These are phyloP conservation scores for Pterocles gutturalis DNA, from an alignment of 2,113 vertebrate species.

Conservation along the genomic window DNA sequence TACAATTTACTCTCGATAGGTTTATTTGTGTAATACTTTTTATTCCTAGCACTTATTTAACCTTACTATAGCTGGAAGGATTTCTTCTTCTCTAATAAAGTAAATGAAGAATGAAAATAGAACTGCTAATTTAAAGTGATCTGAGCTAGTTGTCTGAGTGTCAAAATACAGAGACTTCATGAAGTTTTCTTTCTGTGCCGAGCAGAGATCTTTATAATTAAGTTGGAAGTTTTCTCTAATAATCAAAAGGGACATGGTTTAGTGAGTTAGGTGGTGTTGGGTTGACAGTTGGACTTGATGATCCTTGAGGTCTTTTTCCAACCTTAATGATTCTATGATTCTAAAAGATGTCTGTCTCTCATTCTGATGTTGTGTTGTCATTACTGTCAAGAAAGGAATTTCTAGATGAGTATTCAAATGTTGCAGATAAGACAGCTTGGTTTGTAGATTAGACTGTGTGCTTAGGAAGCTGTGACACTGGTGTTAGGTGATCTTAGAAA, in stretches of 20 bases:
- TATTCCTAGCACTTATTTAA: neutral
- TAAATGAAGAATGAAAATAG: neutral
- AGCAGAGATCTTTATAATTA: neutral
- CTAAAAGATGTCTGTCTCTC: neutral
- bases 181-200: neutral
- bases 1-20: neutral
- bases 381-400: neutral
- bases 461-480: neutral
- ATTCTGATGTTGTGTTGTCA: neutral
- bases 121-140: neutral
- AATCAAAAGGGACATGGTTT: neutral
- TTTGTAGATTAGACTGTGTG: neutral
- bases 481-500: neutral
- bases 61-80: neutral
- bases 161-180: neutral
- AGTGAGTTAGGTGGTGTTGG: too few relatives aligned
- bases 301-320: too few relatives aligned
- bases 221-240: neutral
- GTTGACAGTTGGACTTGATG: too few relatives aligned
- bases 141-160: neutral
- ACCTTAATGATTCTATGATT: too few relatives aligned
- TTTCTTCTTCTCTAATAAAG: neutral
- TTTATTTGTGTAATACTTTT: rapidly evolving
- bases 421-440: neutral
- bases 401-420: neutral